Percentiles rank a stretch among this genome's conserved stretches.
phyloP scores from a whole-genome alignment of 2,797 vertebrate genomes.

The Hippopotamyrus pictus region DNA sequence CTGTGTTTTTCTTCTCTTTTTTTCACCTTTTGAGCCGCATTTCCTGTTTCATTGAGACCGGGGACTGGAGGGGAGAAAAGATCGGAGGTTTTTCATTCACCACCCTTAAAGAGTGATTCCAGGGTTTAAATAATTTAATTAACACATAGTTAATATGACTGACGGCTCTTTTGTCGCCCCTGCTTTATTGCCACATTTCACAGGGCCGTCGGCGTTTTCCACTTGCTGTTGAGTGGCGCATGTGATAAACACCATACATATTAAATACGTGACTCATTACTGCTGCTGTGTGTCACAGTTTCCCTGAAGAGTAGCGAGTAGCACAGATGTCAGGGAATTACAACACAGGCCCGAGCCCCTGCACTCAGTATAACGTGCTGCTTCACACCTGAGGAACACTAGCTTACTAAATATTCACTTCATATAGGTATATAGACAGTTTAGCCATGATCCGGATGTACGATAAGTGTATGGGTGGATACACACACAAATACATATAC shows the following conservation, averaged over 20 bases:
- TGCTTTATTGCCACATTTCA: not conserved
- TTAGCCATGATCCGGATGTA: not conserved
- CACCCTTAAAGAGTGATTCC: not conserved
- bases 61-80: conserved; percentile 34
- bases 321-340: not conserved
- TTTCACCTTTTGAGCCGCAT: conserved; percentile 29
- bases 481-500: not conserved
- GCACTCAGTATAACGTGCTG: not conserved
- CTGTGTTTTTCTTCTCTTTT: conserved; percentile 28
- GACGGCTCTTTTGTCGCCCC: not conserved
- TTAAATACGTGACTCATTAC: not conserved
- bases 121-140: conserved; percentile 1
- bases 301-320: not conserved
- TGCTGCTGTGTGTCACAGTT: not conserved
- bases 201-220: not conserved
- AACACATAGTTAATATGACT: conserved; percentile 11
- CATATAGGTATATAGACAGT: not conserved
- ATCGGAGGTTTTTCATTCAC: conserved; percentile 11
- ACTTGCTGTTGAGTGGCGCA: not conserved
- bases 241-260: not conserved
- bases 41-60: conserved; percentile 54
- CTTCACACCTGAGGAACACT: not conserved
- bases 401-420: not conserved
- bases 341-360: not conserved
- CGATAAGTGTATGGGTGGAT: not conserved